phyloP scores from a whole-genome alignment of 2,797 vertebrate genomes.

The Pseudomugil gertrudae region DNA sequence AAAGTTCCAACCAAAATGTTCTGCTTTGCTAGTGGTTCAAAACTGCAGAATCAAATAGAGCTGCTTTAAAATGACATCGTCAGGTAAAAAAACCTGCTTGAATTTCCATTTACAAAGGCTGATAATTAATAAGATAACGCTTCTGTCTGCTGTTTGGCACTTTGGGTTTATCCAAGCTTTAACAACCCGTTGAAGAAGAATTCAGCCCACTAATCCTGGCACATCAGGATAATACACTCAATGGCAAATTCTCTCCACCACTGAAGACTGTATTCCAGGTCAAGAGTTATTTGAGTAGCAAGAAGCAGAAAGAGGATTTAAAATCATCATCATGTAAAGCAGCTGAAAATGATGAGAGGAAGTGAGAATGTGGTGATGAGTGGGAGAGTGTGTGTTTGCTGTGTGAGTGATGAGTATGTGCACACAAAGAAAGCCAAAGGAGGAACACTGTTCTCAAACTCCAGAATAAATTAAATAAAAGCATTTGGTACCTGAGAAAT shows the following conservation, averaged over 20 bases:
- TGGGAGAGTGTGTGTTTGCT: constrained; percentile 30
- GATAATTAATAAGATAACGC: background rate
- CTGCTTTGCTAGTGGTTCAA: no score
- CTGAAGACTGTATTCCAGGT: background rate
- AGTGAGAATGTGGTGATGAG: constrained; percentile 37
- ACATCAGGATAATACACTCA: constrained; percentile 25
- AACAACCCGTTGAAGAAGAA: constrained; percentile 13
- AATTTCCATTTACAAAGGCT: background rate
- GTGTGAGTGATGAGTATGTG: constrained; percentile 13
- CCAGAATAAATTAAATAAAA: constrained; percentile 21
- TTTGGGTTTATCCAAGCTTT: constrained; percentile 8
- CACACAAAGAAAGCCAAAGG: constrained; percentile 5
- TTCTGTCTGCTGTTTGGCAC: background rate
- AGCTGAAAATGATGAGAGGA: constrained; percentile 20
- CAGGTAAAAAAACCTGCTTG: background rate
- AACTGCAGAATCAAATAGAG: no score
- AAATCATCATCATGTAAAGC: constrained; percentile 7
- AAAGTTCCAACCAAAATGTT: no score
- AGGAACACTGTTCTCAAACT: constrained; percentile 9
- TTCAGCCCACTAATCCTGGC: constrained; percentile 24
- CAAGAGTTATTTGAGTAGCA: background rate
- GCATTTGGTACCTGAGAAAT: background rate
- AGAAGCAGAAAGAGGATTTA: constrained; percentile 1
- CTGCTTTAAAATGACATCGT: background rate
- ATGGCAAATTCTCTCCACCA: no score